phyloP scores from a whole-genome alignment of 2,113 vertebrate genomes.

The Tachysurus fulvidraco region DNA sequence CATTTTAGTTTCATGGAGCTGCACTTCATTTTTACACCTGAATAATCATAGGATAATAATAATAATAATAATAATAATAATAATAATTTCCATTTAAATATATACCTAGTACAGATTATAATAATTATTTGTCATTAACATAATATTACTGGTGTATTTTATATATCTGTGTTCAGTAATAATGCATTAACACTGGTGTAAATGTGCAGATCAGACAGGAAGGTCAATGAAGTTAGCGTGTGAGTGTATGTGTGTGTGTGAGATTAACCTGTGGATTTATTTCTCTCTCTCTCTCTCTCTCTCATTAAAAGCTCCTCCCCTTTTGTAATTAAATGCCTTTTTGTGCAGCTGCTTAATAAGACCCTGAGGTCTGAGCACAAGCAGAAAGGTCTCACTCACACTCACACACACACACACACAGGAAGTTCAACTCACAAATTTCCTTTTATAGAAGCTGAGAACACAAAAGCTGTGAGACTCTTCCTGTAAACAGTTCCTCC shows the following conservation, averaged over 20 bases:
- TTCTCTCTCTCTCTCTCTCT: no score
- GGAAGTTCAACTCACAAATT: conserved; percentile 72
- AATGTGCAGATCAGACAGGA: no score
- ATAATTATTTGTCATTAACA: no score
- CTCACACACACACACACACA: conserved; percentile 60
- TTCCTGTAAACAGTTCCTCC: conserved; percentile 80
- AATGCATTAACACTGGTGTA: no score
- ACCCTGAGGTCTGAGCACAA: neutral
- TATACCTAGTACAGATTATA: no score
- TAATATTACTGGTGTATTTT: no score
- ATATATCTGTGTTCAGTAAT: no score
- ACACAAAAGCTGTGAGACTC: conserved; percentile 72
- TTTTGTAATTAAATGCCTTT: neutral
- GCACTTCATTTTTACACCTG: neutral
- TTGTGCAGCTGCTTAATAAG: neutral
- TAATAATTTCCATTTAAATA: no score
- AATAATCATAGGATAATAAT: neutral
- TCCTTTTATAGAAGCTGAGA: conserved; percentile 77
- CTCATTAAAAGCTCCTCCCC: neutral
- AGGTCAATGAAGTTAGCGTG: no score
- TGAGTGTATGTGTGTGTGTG: no score
- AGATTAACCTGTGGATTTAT: neutral
- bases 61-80: no score
- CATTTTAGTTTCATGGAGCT: neutral
- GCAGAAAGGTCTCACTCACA: conserved; percentile 19